A percentile compares a stretch with the other conserved stretches of the same genome.
These are phyloP conservation scores for Phoebastria nigripes DNA, from an alignment of 2,797 vertebrate species.

Conservation along the genomic window DNA sequence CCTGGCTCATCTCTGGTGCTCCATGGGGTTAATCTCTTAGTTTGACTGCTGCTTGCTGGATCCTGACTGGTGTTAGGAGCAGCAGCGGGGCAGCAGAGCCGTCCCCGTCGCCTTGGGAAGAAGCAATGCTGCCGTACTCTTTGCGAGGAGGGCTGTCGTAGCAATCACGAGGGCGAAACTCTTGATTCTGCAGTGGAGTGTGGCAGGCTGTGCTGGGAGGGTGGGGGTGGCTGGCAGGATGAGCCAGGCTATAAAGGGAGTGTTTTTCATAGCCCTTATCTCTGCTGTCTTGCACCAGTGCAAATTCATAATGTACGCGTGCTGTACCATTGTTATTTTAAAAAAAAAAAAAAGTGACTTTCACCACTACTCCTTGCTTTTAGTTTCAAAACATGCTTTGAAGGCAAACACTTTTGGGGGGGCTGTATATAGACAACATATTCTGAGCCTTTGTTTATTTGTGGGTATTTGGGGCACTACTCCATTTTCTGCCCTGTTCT, in stretches of 20 bases:
- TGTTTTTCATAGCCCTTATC: constrained; percentile 6
- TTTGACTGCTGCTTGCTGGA: neutral
- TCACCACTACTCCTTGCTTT: neutral
- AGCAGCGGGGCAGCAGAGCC: neutral
- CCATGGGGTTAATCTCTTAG: neutral
- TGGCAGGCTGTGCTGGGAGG: neutral
- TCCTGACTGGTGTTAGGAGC: neutral
- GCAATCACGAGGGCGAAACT: neutral
- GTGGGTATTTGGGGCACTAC: neutral
- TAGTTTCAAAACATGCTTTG: neutral
- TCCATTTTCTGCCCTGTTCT: neutral
- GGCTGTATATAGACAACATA: rapidly evolving
- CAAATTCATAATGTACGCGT: neutral
- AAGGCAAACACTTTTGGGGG: neutral
- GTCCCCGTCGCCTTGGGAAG: neutral
- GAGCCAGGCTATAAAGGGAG: constrained; percentile 13
- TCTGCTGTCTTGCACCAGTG: neutral
- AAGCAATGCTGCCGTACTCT: neutral
- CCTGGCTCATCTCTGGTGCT: rapidly evolving
- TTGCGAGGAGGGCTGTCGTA: neutral
- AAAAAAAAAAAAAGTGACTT: neutral
- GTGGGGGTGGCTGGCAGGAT: constrained; percentile 1
- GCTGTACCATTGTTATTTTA: neutral
- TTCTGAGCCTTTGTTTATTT: neutral
- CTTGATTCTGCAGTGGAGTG: neutral